Conservation (phyloP, 2,113 vertebrate species). For the Fregetta grallaria region DNA sequence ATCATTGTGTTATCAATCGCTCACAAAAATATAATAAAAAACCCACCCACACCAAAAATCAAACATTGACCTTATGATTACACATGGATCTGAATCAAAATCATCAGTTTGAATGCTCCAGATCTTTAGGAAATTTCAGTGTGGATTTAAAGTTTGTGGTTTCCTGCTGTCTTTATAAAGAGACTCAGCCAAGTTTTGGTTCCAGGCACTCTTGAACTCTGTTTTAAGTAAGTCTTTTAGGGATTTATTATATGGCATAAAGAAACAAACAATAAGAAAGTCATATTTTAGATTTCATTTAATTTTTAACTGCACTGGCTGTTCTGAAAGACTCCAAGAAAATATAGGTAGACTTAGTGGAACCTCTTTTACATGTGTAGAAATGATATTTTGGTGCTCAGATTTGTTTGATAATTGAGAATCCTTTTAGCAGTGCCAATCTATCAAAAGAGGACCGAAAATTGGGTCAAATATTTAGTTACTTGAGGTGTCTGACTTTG, state of each 20-base stretch:
- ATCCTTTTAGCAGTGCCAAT: neutral
- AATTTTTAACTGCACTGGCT: neutral
- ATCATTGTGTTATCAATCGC: neutral
- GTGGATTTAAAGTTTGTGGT: conserved; percentile 3
- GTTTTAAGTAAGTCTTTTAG: neutral
- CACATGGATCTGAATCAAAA: conserved; percentile 27
- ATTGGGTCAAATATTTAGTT: neutral
- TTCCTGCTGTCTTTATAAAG: neutral
- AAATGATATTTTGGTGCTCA: neutral
- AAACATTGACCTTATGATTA: neutral
- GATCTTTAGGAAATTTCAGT: conserved; percentile 4
- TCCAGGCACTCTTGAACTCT: neutral
- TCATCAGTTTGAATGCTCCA: neutral
- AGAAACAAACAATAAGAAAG: neutral
- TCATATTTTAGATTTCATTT: neutral
- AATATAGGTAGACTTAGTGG: neutral
- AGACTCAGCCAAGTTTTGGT: neutral
- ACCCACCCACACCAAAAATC: neutral
- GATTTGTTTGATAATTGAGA: neutral
- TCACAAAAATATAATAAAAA: neutral
- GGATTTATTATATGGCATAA: neutral
- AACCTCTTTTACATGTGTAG: neutral
- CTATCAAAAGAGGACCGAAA: neutral
- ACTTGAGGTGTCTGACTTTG: neutral
- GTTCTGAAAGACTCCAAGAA: neutral